A percentile compares a stretch with the other conserved stretches of the same genome.
Evolutionary conservation across 2,113 vertebrate genomes (phyloP).

Genomic region (Morone saxatilis): DNA sequence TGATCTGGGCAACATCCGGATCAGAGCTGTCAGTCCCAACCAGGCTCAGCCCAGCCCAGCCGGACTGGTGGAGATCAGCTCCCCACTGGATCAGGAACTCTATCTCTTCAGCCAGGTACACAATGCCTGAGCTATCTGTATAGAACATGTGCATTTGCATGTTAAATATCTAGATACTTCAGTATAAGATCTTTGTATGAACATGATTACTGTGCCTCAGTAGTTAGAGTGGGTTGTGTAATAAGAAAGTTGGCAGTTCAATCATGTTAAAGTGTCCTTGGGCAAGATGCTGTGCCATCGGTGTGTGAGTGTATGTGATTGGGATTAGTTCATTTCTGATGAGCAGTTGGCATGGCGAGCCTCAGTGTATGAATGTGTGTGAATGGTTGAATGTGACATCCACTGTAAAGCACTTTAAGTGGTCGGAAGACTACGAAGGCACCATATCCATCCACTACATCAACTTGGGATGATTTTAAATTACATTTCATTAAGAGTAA

Average conservation of each 20-base stretch:
- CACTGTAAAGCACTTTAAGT: no score
- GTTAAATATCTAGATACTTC: not conserved
- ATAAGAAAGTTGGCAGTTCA: no score
- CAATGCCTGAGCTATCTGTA: not conserved
- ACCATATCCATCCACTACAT: no score
- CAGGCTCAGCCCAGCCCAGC: constrained; percentile 87
- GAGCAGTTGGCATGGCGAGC: no score
- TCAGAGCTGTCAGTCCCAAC: constrained; percentile 92
- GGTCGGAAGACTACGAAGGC: no score
- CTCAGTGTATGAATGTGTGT: no score
- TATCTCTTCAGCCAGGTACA: constrained; percentile 92
- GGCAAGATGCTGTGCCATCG: no score
- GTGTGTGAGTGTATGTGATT: no score
- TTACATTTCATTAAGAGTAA: not conserved
- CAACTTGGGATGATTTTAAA: not conserved
- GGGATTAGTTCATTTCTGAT: no score
- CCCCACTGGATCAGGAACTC: constrained; percentile 94
- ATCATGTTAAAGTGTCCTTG: no score
- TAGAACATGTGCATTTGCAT: not conserved
- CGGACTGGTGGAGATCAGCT: constrained; percentile 92
- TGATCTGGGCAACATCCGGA: constrained; percentile 95
- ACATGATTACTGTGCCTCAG: not conserved
- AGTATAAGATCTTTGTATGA: not conserved
- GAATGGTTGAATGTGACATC: no score
- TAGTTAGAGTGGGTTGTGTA: no score